Evolutionary conservation across 2,113 vertebrate species (phyloP).

Genomic region (Numida meleagris): DNA sequence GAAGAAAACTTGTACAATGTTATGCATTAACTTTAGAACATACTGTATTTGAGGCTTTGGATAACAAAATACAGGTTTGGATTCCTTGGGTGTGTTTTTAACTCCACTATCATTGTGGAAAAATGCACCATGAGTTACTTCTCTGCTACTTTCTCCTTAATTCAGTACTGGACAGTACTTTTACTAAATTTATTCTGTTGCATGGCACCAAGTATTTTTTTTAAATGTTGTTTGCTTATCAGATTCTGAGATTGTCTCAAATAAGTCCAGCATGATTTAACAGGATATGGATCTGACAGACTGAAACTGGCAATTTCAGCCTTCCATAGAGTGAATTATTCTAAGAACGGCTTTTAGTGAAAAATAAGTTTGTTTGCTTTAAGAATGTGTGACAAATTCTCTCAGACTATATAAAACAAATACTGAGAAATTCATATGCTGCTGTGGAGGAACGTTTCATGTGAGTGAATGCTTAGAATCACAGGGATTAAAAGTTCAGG

Average conservation of each 20-base stretch:
- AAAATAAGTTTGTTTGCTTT: neutral
- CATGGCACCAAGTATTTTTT: neutral
- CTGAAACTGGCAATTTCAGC: neutral
- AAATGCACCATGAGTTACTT: neutral
- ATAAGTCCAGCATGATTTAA: neutral
- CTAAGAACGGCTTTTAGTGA: neutral
- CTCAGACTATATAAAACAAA: neutral
- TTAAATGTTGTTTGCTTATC: neutral
- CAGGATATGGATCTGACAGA: neutral
- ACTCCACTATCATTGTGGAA: neutral
- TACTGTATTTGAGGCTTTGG: neutral
- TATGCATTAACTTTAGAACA: neutral
- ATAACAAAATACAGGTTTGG: neutral
- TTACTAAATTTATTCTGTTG: neutral
- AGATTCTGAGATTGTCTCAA: neutral
- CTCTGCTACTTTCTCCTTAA: neutral
- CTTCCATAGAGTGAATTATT: neutral
- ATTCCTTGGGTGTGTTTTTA: neutral
- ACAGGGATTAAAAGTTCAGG: conserved; percentile 26
- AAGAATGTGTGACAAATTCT: neutral
- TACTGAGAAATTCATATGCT: neutral
- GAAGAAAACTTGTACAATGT: neutral
- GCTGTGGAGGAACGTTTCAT: neutral
- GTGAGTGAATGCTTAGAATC: neutral
- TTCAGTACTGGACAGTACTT: neutral